A percentile compares a stretch with the other conserved stretches of the same genome.
These are phyloP conservation scores for Argentina silus DNA, from an alignment of 2,797 vertebrate genomes.

Conservation along the genomic window DNA sequence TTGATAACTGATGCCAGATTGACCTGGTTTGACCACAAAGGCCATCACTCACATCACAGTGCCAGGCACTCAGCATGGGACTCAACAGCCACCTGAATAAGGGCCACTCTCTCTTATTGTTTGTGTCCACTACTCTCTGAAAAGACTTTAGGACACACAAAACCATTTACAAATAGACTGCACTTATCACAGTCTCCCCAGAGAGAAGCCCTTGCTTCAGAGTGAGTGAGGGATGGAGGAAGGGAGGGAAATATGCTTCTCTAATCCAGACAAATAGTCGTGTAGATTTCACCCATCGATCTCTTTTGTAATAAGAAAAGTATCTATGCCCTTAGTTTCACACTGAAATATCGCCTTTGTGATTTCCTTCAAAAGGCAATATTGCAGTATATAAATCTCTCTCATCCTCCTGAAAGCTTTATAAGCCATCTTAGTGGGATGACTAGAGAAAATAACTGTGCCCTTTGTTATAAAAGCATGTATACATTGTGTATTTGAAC, in stretches of 20 bases:
- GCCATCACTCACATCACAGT: too few relatives aligned
- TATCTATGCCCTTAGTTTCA: conserved; percentile 22
- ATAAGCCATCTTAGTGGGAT: background rate
- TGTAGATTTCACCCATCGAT: conserved; percentile 54
- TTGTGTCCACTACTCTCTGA: conserved; percentile 10
- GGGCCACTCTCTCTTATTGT: background rate
- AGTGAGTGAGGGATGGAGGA: too few relatives aligned
- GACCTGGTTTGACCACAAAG: too few relatives aligned
- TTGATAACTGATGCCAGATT: too few relatives aligned
- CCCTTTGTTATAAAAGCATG: too few relatives aligned
- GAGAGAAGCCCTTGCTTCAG: conserved; percentile 31
- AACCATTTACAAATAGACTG: conserved; percentile 1
- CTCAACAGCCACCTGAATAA: conserved; percentile 8
- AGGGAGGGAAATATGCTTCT: too few relatives aligned
- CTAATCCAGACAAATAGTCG: background rate
- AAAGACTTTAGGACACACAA: background rate
- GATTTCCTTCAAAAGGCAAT: background rate
- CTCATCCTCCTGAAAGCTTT: background rate
- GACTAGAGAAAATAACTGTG: too few relatives aligned
- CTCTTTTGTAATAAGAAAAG: conserved; percentile 43
- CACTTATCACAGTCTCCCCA: conserved; percentile 29
- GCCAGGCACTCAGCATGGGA: too few relatives aligned
- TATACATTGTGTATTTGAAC: too few relatives aligned
- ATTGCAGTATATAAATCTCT: background rate
- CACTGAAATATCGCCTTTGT: conserved; percentile 4